Evolutionary conservation across 2,888 invertebrate genomes (phyloP).

Genomic region (Oscheius sp.): DNA sequence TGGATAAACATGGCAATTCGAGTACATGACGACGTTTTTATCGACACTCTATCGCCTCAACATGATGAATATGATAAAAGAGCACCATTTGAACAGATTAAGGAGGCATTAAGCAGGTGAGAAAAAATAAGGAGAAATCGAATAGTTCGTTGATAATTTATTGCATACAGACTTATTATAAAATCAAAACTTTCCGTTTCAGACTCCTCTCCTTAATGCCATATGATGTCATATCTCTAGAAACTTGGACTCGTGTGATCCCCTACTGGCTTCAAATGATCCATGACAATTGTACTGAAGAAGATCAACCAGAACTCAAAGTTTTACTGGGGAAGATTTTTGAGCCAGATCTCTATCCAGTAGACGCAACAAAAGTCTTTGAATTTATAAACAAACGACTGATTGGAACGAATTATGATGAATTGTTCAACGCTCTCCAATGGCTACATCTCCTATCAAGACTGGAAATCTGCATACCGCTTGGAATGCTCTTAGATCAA

Average conservation of each 20-base stretch:
- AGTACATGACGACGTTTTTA: conserved; percentile 86
- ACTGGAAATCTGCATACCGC: conserved; percentile 73
- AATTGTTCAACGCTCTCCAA: conserved; percentile 73
- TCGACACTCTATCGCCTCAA: conserved; percentile 91
- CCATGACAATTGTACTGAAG: conserved; percentile 54
- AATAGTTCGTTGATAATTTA: neutral
- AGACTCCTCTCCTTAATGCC: conserved; percentile 93
- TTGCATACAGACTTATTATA: neutral
- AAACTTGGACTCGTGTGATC: conserved; percentile 93
- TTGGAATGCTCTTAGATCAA: conserved; percentile 72
- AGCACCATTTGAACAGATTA: conserved; percentile 81
- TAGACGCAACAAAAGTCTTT: conserved; percentile 92
- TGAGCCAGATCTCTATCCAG: conserved; percentile 93
- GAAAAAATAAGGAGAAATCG: neutral
- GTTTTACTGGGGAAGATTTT: conserved; percentile 87
- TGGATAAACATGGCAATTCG: conserved; percentile 88
- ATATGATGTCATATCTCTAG: conserved; percentile 88
- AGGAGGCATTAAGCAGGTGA: conserved; percentile 79
- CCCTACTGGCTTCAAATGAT: conserved; percentile 86
- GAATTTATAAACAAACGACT: conserved; percentile 89
- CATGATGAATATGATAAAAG: conserved; percentile 84
- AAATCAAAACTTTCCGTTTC: conserved; percentile 78
- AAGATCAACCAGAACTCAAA: conserved; percentile 81
- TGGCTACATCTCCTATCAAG: conserved; percentile 74
- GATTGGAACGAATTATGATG: conserved; percentile 70